Evolutionary conservation across 2,113 vertebrate species (phyloP).

Genomic region (Kryptolebias marmoratus): DNA sequence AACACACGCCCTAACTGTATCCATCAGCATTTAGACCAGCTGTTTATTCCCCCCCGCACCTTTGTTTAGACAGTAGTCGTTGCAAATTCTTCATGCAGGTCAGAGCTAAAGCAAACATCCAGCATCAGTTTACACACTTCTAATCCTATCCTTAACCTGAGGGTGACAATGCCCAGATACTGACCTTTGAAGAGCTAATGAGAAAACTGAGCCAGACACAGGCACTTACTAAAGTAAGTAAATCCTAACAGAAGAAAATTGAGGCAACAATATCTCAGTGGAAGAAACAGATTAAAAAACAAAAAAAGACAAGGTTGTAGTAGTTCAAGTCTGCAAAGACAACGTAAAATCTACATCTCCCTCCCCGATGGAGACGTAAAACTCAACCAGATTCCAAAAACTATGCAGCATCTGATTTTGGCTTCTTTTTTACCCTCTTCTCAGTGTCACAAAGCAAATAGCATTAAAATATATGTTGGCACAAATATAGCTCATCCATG

Average conservation of each 20-base stretch:
- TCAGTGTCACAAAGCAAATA: too few relatives aligned
- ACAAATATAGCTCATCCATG: too few relatives aligned
- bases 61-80: slow-evolving; percentile 56
- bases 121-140: slow-evolving; percentile 56
- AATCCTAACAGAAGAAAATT: neutral
- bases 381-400: too few relatives aligned
- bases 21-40: slow-evolving; percentile 3
- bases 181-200: slow-evolving; percentile 48
- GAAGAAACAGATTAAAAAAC: too few relatives aligned
- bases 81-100: slow-evolving; percentile 44
- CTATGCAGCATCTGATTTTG: too few relatives aligned
- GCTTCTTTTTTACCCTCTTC: too few relatives aligned
- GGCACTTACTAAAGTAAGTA: slow-evolving; percentile 5
- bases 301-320: too few relatives aligned
- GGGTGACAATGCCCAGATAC: slow-evolving; percentile 28
- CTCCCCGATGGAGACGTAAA: too few relatives aligned
- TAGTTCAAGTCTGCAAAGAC: too few relatives aligned
- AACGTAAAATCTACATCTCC: too few relatives aligned
- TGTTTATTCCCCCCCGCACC: neutral
- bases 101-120: slow-evolving; percentile 58
- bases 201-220: slow-evolving; percentile 8
- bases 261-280: too few relatives aligned
- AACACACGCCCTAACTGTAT: neutral
- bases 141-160: slow-evolving; percentile 63
- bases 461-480: too few relatives aligned